These are phyloP conservation scores for Hormaphis cornu DNA, from an alignment of 1,140 invertebrate genomes.

Conservation along the genomic window DNA sequence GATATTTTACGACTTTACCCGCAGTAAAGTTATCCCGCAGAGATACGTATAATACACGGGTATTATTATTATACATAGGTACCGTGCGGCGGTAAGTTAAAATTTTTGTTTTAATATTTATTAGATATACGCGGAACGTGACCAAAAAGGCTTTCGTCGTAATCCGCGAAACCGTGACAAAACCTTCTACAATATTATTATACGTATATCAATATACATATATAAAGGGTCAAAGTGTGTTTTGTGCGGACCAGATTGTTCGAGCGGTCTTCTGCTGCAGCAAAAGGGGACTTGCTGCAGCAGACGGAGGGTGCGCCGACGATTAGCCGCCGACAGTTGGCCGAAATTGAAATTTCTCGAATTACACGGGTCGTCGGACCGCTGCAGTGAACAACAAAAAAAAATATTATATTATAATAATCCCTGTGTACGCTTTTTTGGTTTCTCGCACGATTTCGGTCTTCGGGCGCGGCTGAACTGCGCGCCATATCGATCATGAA, in stretches of 20 bases:
- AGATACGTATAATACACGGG: not conserved
- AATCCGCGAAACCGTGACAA: slow-evolving; percentile 28
- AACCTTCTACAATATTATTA: too few species aligned
- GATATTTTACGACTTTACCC: too few species aligned
- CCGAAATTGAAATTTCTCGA: slow-evolving; percentile 32
- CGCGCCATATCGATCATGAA: slow-evolving; percentile 12
- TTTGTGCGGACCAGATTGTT: slow-evolving; percentile 26
- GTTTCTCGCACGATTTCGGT: not conserved
- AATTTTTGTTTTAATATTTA: slow-evolving; percentile 30
- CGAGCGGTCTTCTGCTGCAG: not conserved
- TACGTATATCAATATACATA: too few species aligned
- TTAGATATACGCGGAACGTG: slow-evolving; percentile 4
- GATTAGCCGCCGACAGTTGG: slow-evolving; percentile 32
- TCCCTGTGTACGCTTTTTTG: not conserved
- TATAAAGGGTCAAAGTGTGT: slow-evolving; percentile 31
- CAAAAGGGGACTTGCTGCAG: not conserved
- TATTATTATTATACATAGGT: not conserved
- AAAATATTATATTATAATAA: too few species aligned
- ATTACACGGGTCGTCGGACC: slow-evolving; percentile 27
- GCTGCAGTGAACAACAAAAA: slow-evolving; percentile 24
- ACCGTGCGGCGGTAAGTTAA: not conserved
- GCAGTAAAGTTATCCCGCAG: too few species aligned
- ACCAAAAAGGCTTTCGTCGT: slow-evolving; percentile 29
- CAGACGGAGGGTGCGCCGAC: not conserved
- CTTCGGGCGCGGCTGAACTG: not conserved